These are phyloP conservation scores for Eilema sororculum DNA, from an alignment of 2,888 invertebrate species.

Conservation along the genomic window DNA sequence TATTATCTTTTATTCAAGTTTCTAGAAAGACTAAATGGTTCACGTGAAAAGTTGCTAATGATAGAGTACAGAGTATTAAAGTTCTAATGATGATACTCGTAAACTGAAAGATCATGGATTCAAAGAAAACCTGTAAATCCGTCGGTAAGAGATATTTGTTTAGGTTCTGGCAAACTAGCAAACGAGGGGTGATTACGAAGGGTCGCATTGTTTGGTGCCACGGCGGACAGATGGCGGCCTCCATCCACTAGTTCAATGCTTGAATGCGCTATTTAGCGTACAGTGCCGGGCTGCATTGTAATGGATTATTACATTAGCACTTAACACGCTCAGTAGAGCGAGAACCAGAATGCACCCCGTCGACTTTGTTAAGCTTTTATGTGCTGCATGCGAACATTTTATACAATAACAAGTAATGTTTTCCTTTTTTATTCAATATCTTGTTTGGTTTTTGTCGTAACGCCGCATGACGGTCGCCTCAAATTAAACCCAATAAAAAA, in stretches of 20 bases:
- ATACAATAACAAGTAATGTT: constrained; percentile 74
- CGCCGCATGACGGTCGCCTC: constrained; percentile 59
- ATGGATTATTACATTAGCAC: constrained; percentile 87
- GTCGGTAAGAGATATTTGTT: constrained; percentile 77
- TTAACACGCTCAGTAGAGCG: constrained; percentile 84
- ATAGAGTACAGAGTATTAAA: constrained; percentile 22
- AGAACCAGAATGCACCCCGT: constrained; percentile 77
- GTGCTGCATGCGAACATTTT: constrained; percentile 64
- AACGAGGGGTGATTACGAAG: constrained; percentile 78
- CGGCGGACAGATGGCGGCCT: constrained; percentile 83
- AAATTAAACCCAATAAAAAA: constrained; percentile 65
- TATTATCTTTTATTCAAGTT: constrained; percentile 8
- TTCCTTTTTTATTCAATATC: constrained; percentile 63
- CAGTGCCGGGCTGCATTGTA: constrained; percentile 84
- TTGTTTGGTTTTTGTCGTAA: constrained; percentile 59
- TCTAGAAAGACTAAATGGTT: constrained; percentile 18
- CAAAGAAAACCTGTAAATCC: constrained; percentile 60
- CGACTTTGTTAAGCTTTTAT: constrained; percentile 73
- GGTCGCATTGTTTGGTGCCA: constrained; percentile 79
- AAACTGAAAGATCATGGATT: constrained; percentile 57
- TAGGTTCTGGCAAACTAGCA: constrained; percentile 79
- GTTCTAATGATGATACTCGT: constrained; percentile 40
- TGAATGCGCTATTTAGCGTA: constrained; percentile 86
- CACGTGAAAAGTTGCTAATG: constrained; percentile 14
- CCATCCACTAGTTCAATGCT: constrained; percentile 70